Percentiles rank a stretch among this genome's conserved stretches.
These are phyloP conservation scores for Castor canadensis DNA, from an alignment of 2,113 vertebrate genomes.

Conservation along the genomic window DNA sequence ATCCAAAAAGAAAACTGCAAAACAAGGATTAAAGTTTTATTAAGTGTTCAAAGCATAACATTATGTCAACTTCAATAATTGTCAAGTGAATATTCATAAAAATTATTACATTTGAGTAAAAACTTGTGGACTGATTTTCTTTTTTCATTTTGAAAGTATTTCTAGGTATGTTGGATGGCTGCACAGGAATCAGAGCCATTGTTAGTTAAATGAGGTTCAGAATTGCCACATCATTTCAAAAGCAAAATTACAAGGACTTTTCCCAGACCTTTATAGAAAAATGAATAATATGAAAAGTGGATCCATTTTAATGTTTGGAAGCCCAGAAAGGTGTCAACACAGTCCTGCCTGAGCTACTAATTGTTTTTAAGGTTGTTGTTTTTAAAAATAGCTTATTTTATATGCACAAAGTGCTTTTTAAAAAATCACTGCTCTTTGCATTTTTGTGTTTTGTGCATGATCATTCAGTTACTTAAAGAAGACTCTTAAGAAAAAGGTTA, in stretches of 20 bases:
- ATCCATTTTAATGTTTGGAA: neutral
- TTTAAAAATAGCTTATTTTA: neutral
- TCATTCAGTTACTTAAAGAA: too few species aligned
- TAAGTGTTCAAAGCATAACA: slow-evolving; percentile 31
- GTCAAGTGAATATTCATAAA: slow-evolving; percentile 12
- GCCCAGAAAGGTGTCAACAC: neutral
- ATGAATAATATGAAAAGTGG: neutral
- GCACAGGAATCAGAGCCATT: neutral
- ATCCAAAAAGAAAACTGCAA: neutral
- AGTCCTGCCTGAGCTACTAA: neutral
- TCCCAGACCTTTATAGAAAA: slow-evolving; percentile 26
- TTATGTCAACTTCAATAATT: slow-evolving; percentile 17
- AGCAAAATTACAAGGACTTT: neutral
- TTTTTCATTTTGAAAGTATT: neutral
- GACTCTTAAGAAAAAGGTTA: neutral
- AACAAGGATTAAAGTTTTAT: neutral
- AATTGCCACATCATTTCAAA: slow-evolving; percentile 15
- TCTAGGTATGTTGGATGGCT: neutral
- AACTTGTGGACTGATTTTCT: neutral
- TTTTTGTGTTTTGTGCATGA: too few species aligned
- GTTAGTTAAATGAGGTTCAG: neutral
- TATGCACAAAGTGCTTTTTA: neutral
- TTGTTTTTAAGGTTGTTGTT: neutral
- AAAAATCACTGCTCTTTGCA: neutral
- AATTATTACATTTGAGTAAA: slow-evolving; percentile 10